These are phyloP conservation scores for Paracanthobrama guichenoti DNA, from an alignment of 2,113 vertebrate genomes.

Conservation along the genomic window DNA sequence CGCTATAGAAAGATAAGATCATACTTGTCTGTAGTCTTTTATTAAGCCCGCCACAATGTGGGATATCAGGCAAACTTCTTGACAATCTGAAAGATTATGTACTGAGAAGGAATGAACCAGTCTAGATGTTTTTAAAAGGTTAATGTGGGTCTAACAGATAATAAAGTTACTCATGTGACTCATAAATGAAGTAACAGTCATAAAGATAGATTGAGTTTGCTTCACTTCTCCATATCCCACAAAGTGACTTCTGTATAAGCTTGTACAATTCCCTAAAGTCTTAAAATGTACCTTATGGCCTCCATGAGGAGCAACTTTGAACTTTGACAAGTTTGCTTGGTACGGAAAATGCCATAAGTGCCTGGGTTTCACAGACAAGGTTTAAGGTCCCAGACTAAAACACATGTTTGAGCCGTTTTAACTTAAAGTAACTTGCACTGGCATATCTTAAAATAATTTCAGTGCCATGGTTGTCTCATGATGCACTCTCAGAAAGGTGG, in stretches of 20 bases:
- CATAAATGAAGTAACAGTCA: constrained; percentile 21
- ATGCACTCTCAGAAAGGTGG: no score
- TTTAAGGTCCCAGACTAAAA: no score
- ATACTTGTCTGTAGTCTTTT: not conserved
- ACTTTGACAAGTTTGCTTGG: not conserved
- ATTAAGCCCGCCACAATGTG: not conserved
- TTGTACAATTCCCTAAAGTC: not conserved
- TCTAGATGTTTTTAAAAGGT: not conserved
- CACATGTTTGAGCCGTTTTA: no score
- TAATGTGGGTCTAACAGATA: not conserved
- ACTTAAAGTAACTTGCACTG: no score
- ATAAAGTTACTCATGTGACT: not conserved
- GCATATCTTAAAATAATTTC: no score
- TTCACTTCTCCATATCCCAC: constrained; percentile 29
- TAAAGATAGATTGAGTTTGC: not conserved
- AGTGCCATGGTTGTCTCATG: no score
- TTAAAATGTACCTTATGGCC: not conserved
- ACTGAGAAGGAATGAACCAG: not conserved
- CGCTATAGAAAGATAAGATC: constrained; percentile 36
- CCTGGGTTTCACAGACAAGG: no score
- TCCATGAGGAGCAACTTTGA: not conserved
- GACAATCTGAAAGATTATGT: no score
- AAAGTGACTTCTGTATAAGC: not conserved
- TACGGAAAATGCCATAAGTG: not conserved
- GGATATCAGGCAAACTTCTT: constrained; percentile 11